phyloP scores from a whole-genome alignment of 2,113 vertebrate species.

The Balaenoptera acutorostrata region DNA sequence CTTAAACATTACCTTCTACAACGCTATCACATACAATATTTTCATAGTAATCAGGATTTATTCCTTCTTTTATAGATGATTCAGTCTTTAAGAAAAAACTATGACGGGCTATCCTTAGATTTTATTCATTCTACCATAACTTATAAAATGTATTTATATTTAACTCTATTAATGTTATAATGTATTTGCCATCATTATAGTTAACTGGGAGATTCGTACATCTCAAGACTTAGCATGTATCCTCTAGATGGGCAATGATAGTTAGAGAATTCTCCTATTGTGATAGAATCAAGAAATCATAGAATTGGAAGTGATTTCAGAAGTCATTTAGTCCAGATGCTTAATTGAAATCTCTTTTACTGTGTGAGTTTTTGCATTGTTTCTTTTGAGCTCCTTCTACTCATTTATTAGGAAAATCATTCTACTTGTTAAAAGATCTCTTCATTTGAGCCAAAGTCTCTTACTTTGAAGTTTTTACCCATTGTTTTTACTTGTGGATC shows the following conservation, averaged over 20 bases:
- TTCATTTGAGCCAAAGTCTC: background rate
- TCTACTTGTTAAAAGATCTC: background rate
- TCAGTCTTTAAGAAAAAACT: background rate
- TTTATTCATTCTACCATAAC: background rate
- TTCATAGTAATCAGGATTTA: background rate
- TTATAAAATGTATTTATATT: background rate
- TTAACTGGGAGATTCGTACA: background rate
- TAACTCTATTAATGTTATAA: background rate
- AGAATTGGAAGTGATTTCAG: background rate
- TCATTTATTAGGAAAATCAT: background rate
- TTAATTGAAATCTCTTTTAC: slow-evolving; percentile 17
- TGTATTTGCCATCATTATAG: background rate
- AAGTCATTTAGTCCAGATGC: background rate
- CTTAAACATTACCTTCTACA: background rate
- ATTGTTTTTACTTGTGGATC: background rate
- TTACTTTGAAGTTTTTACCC: background rate
- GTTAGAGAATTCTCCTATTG: background rate
- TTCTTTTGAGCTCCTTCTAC: background rate
- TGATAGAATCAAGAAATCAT: background rate
- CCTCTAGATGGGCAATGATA: background rate
- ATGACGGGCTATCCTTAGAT: background rate
- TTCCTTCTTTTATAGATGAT: background rate
- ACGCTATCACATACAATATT: background rate
- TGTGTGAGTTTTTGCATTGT: background rate
- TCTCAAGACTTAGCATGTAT: background rate